phyloP scores from a whole-genome alignment of 2,888 invertebrate species.

The Keiferia lycopersicella region DNA sequence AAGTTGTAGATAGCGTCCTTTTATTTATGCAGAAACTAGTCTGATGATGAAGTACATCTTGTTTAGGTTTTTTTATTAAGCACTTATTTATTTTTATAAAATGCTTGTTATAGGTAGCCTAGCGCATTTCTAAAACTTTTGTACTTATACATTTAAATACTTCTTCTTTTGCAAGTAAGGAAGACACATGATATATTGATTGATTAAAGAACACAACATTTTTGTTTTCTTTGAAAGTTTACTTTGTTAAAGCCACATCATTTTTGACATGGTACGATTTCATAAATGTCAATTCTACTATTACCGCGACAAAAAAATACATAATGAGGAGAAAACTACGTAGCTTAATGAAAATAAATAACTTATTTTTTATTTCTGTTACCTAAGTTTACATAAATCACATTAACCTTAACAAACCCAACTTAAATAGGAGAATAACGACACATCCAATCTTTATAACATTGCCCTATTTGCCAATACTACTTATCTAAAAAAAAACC shows the following conservation, averaged over 20 bases:
- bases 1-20: constrained; percentile 10
- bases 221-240: too few relatives aligned
- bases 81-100: background rate
- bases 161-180: too few relatives aligned
- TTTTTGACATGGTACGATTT: too few relatives aligned
- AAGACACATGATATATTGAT: too few relatives aligned
- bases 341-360: too few relatives aligned
- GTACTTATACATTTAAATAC: too few relatives aligned
- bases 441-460: constrained; percentile 4
- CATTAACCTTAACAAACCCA: background rate
- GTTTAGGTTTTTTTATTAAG: background rate
- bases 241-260: too few relatives aligned
- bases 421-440: background rate
- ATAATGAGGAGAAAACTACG: background rate
- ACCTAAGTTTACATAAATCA: background rate
- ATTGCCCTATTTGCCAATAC: constrained; percentile 20
- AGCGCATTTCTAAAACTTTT: too few relatives aligned
- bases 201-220: too few relatives aligned
- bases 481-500: constrained; percentile 43
- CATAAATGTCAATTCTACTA: too few relatives aligned
- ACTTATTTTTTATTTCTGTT: too few relatives aligned
- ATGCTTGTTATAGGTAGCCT: background rate
- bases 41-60: background rate
- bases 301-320: background rate
- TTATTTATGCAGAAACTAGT: constrained; percentile 4